A percentile compares a stretch with the other conserved stretches of the same genome.
These are phyloP conservation scores for Mactra quadrangularis DNA, from an alignment of 1,140 invertebrate species.

Conservation along the genomic window DNA sequence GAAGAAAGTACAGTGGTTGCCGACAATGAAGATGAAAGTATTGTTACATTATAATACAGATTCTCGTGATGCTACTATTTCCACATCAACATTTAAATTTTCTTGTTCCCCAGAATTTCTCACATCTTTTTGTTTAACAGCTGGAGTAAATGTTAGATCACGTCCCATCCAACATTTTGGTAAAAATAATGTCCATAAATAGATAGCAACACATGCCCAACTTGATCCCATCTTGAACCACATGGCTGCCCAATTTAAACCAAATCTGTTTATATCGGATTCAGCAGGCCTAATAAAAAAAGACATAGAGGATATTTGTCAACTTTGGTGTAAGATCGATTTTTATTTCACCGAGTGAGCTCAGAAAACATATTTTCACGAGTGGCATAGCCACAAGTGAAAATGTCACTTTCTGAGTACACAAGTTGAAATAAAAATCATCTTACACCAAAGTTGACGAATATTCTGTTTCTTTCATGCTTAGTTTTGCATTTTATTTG, in stretches of 20 bases:
- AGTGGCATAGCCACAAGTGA: too few relatives aligned
- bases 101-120: constrained; percentile 45
- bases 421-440: too few relatives aligned
- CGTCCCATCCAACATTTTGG: constrained; percentile 94
- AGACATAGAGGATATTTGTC: too few relatives aligned
- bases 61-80: constrained; percentile 61
- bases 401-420: too few relatives aligned
- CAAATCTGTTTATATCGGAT: constrained; percentile 78
- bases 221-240: constrained; percentile 99
- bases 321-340: too few relatives aligned
- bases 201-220: constrained; percentile 96
- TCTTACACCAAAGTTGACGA: too few relatives aligned
- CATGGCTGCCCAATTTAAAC: constrained; percentile 88
- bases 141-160: constrained; percentile 87
- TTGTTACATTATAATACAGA: constrained; percentile 53
- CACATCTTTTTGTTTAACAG: not conserved
- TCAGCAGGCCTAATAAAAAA: constrained; percentile 73
- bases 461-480: too few relatives aligned
- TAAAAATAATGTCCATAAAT: constrained; percentile 96
- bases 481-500: too few relatives aligned
- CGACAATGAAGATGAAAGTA: too few relatives aligned
- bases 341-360: too few relatives aligned
- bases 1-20: too few relatives aligned
- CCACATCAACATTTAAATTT: constrained; percentile 39
- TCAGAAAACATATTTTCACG: too few relatives aligned